Percentiles rank a stretch among this genome's conserved stretches.
Conservation (phyloP, 2,888 invertebrate species). For the Conistra vaccinii region DNA sequence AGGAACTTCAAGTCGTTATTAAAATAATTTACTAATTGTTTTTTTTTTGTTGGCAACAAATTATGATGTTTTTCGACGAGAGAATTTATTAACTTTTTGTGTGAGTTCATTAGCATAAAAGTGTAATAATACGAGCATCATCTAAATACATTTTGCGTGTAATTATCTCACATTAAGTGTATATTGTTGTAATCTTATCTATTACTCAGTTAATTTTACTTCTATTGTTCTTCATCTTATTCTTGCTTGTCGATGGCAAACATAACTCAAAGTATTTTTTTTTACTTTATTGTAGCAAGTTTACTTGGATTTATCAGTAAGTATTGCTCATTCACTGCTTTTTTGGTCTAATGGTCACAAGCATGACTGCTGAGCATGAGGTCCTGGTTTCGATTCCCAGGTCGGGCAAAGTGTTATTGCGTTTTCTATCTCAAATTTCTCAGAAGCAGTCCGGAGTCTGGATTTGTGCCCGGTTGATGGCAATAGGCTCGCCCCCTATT, state of each 20-base stretch:
- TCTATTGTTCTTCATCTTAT: neutral
- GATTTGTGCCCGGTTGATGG: too few species aligned
- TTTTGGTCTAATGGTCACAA: too few species aligned
- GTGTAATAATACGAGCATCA: slow-evolving; percentile 21
- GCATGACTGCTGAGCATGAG: too few species aligned
- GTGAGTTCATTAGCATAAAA: slow-evolving; percentile 43
- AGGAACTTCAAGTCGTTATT: slow-evolving; percentile 1
- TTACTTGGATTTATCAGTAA: slow-evolving; percentile 5
- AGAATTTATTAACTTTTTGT: slow-evolving; percentile 34
- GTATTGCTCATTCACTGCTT: neutral
- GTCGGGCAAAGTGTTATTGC: too few species aligned
- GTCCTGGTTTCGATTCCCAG: too few species aligned
- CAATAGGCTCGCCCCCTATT: too few species aligned
- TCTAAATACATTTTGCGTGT: slow-evolving; percentile 9
- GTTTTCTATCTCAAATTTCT: too few species aligned
- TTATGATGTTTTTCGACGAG: slow-evolving; percentile 13
- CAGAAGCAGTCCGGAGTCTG: too few species aligned
- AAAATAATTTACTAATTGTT: slow-evolving; percentile 29
- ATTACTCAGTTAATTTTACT: neutral
- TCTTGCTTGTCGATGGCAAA: neutral
- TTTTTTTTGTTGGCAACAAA: slow-evolving; percentile 19
- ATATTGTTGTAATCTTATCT: slow-evolving; percentile 27
- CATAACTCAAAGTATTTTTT: neutral
- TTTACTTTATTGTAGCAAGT: neutral
- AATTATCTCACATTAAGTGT: slow-evolving; percentile 23